Conservation (phyloP, 1,140 invertebrate species). For the Zaprionus davidi region DNA sequence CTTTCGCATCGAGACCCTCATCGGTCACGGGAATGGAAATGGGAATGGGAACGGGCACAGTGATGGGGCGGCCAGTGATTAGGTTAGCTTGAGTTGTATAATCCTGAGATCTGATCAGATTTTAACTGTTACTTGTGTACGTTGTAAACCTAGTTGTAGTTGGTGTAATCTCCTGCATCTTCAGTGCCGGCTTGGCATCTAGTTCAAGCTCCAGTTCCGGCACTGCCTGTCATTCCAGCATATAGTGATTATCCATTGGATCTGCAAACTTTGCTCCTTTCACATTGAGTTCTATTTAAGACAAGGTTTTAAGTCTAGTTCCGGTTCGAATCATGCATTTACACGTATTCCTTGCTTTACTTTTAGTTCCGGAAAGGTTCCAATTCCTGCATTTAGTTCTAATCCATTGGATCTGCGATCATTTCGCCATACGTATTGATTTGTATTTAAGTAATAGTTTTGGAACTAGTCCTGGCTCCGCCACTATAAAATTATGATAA, state of each 20-base stretch:
- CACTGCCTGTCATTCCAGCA: neutral
- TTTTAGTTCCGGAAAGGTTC: no score
- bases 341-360: no score
- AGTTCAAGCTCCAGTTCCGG: neutral
- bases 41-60: slow-evolving; percentile 63
- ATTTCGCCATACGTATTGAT: no score
- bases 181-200: neutral
- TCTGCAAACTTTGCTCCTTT: neutral
- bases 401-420: no score
- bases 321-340: no score
- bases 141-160: slow-evolving; percentile 50
- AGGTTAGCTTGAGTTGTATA: slow-evolving; percentile 26
- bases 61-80: slow-evolving; percentile 66
- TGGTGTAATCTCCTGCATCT: neutral
- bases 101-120: slow-evolving; percentile 65
- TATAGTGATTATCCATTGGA: slow-evolving; percentile 4
- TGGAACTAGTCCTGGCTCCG: no score
- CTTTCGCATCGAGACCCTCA: slow-evolving; percentile 83
- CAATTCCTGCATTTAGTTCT: no score
- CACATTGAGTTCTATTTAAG: neutral
- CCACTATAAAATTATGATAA: no score
- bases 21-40: slow-evolving; percentile 55
- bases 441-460: no score
- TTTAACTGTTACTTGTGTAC: slow-evolving; percentile 54
- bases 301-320: neutral